A percentile compares a stretch with the other conserved stretches of the same genome.
Conservation (phyloP, 2,888 invertebrate species). For the Drosophila nr. fundita region DNA sequence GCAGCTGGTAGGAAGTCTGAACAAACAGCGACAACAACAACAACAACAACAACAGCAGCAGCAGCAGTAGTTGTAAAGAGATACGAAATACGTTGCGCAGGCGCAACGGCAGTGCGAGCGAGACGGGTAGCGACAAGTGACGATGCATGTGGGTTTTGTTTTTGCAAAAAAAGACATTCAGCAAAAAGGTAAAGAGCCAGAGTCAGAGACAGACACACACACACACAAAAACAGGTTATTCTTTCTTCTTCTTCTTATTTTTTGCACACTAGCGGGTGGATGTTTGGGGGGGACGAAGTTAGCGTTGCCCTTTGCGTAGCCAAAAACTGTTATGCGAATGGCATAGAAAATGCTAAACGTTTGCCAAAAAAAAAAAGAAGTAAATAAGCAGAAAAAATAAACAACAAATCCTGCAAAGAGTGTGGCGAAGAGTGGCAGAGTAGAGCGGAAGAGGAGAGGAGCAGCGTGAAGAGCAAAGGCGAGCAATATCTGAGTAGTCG, state of each 20-base stretch:
- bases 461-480: background rate
- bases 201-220: conserved; percentile 24
- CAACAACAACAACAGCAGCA: conserved; percentile 2
- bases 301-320: conserved; percentile 34
- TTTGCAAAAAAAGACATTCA: conserved; percentile 68
- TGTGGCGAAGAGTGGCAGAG: conserved; percentile 23
- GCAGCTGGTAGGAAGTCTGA: conserved; percentile 77
- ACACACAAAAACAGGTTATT: conserved; percentile 68
- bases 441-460: background rate
- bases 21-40: conserved; percentile 45
- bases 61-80: conserved; percentile 20
- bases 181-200: conserved; percentile 34
- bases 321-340: conserved; percentile 43
- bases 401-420: conserved; percentile 36
- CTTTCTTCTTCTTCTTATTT: conserved; percentile 8
- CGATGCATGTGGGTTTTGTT: conserved; percentile 73
- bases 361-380: background rate
- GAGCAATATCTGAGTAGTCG: conserved; percentile 32
- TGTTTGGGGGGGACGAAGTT: background rate
- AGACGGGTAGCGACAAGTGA: conserved; percentile 20
- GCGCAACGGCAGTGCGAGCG: conserved; percentile 16
- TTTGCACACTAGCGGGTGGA: conserved; percentile 35
- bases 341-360: conserved; percentile 53
- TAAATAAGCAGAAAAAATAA: background rate
- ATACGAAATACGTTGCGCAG: conserved; percentile 51